Evolutionary conservation across 2,888 invertebrate genomes (phyloP).

Genomic region (Carpatolechia fugitivella): DNA sequence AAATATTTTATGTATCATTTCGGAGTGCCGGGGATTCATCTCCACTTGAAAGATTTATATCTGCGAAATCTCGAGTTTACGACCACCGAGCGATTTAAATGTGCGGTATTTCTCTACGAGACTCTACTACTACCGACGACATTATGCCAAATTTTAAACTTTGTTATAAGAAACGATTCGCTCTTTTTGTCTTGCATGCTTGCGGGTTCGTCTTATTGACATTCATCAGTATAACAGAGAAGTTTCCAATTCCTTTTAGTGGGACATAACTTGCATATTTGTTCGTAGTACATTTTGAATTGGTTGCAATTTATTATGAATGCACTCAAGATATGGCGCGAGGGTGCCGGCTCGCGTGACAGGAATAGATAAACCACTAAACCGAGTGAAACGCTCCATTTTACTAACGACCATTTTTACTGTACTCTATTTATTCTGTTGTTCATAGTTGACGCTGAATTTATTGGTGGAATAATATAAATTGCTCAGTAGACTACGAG

Average conservation of each 20-base stretch:
- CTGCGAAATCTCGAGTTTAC: conserved; percentile 66
- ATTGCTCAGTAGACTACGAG: not conserved
- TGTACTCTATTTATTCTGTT: not conserved
- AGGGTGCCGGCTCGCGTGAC: conserved; percentile 16
- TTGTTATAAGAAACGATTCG: conserved; percentile 8
- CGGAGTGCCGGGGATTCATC: conserved; percentile 67
- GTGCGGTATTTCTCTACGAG: conserved; percentile 43
- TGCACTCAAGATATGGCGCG: conserved; percentile 29
- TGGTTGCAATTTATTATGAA: conserved; percentile 35
- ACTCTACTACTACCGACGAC: conserved; percentile 11
- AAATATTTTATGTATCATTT: conserved; percentile 76
- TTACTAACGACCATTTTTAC: conserved; percentile 6
- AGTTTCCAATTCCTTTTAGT: too few relatives aligned
- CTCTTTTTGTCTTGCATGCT: too few relatives aligned
- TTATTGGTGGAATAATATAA: not conserved
- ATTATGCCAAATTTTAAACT: conserved; percentile 1
- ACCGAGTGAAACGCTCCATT: conserved; percentile 2
- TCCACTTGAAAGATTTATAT: conserved; percentile 73
- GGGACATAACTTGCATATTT: too few relatives aligned
- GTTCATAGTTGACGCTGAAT: not conserved
- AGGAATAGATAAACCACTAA: conserved; percentile 6
- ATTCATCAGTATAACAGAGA: too few relatives aligned
- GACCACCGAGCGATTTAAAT: conserved; percentile 48
- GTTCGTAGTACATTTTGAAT: not conserved
- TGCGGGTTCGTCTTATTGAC: too few relatives aligned